phyloP scores from a whole-genome alignment of 2,113 vertebrate species.

The Dendropsophus ebraccatus region DNA sequence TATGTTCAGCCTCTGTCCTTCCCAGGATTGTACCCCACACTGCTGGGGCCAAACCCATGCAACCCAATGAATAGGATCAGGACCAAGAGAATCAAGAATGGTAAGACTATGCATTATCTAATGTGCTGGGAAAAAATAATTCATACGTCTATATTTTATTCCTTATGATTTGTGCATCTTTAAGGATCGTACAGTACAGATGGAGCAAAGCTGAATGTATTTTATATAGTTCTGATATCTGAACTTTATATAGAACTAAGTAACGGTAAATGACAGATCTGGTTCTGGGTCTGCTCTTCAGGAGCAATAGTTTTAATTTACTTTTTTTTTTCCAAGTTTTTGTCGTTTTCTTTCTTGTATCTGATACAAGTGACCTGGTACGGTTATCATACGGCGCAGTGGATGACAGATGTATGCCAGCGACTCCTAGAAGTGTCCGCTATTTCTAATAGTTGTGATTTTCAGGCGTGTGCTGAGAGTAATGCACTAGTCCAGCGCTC shows the following conservation, averaged over 20 bases:
- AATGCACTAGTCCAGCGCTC: not conserved
- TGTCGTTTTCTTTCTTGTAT: not conserved
- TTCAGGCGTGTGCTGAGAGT: not conserved
- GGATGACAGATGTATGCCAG: not conserved
- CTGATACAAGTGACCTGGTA: too few species aligned
- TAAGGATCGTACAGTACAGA: too few species aligned
- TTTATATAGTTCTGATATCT: too few species aligned
- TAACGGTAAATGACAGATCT: not conserved
- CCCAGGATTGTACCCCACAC: constrained; percentile 19
- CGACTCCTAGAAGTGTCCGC: not conserved
- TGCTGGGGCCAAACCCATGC: constrained; percentile 28
- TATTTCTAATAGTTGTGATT: not conserved
- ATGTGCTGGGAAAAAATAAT: too few species aligned
- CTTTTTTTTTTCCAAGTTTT: too few species aligned
- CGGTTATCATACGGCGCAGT: not conserved
- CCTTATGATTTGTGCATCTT: too few species aligned
- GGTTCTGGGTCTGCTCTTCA: not conserved
- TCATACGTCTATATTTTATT: too few species aligned
- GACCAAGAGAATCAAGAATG: constrained; percentile 51
- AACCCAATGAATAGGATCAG: constrained; percentile 53
- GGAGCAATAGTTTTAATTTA: too few species aligned
- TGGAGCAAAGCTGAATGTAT: too few species aligned
- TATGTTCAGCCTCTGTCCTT: constrained; percentile 29
- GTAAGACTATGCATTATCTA: not conserved
- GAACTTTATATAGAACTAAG: too few species aligned